Conservation (phyloP, 1,140 invertebrate species). For the Mycetomoellerius zeteki region DNA sequence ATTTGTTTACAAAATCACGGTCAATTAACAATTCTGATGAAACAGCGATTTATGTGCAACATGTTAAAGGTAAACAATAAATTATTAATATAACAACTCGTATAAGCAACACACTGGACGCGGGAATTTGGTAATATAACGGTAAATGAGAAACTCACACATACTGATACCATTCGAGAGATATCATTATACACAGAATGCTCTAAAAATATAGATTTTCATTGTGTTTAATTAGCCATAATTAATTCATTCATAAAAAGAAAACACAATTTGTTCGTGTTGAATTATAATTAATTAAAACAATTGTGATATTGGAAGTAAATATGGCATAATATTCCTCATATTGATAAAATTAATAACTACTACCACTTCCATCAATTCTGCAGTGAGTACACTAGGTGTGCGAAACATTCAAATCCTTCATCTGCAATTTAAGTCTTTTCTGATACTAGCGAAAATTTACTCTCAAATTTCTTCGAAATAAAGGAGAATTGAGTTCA, state of each 20-base stretch:
- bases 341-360: neutral
- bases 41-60: constrained; percentile 1
- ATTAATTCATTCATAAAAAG: constrained; percentile 13
- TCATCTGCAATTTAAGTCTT: no score
- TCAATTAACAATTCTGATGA: neutral
- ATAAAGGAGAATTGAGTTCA: no score
- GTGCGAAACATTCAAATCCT: neutral
- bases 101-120: constrained; percentile 58
- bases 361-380: neutral
- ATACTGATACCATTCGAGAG: neutral
- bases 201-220: neutral
- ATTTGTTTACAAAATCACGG: constrained; percentile 12
- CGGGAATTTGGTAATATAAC: constrained; percentile 65
- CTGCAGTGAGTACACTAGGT: constrained; percentile 1
- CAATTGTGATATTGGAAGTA: neutral
- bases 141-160: constrained; percentile 47
- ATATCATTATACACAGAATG: neutral
- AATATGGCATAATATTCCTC: neutral
- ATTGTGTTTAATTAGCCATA: neutral
- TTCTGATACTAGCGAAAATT: no score
- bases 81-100: constrained; percentile 74
- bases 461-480: no score
- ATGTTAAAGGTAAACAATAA: constrained; percentile 64
- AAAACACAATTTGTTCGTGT: neutral
- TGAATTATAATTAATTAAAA: neutral